Evolutionary conservation across 2,113 vertebrate species (phyloP), one percentile per base, ranked within the genome.

Genomic region (Psammodynastes pulverulentus): DNA sequence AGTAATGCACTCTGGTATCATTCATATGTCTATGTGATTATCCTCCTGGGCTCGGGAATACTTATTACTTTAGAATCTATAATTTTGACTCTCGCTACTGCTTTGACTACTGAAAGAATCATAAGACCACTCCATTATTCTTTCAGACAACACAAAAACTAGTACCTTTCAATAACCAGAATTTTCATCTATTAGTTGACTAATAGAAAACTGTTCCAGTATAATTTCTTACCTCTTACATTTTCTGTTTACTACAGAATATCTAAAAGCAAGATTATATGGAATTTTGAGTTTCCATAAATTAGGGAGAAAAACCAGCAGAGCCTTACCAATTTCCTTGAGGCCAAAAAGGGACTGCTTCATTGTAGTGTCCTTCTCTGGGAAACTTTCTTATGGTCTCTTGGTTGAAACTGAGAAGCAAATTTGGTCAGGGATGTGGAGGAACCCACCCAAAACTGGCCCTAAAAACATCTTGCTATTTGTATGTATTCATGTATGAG

Each of bases 361-460:
- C 34, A 15, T 34, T 56, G 52, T 54, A 19, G 8, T 79, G 84
- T 39, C 43, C 2, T 89, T 84, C 49, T 34, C 86, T 84, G 62
- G 49, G 52, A 92, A 92, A 84, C 12, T 13, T n/a, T 13, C 45
- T 49, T 39, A 26, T 48, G 19, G 72, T 89, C 52, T 58, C 46
- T 89, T 92, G 46, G 72, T 58, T 92, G 84, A 56, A 85, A 56
- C 45, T 49, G n/a, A 67, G 46, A 91, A 56, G n/a, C 13, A 89
- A n/a, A 21, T 92, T 52, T 49, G 67, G 91, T 84, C 43, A 84
- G 49, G 4, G 51, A 34, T 56, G 62, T 72, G 43, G 51, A 21
- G 54, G 17, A 72, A 13, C 67, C 84, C 67, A 84, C 52, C 87
- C 91, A 39, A 84, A 92, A 49, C 86, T 84, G 58, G 86, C 4